These are phyloP conservation scores for Benthosema pterotum DNA, from an alignment of 2,797 vertebrate genomes.

Conservation along the genomic window DNA sequence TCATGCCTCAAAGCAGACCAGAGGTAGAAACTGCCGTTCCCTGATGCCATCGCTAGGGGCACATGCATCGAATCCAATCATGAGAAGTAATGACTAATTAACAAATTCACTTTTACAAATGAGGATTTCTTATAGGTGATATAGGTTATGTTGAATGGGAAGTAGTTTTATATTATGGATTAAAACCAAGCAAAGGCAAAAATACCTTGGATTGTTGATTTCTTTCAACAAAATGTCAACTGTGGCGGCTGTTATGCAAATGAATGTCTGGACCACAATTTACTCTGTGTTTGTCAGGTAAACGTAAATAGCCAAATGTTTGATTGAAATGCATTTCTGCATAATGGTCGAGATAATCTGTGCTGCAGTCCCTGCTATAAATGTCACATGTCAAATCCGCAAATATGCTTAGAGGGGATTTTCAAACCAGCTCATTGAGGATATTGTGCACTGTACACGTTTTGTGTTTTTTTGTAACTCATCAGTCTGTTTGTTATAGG, in stretches of 20 bases:
- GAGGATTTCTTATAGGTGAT: too few species aligned
- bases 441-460: background rate
- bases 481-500: slow-evolving; percentile 69
- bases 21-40: too few species aligned
- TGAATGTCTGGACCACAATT: too few species aligned
- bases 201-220: too few species aligned
- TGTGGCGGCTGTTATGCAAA: too few species aligned
- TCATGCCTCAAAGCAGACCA: too few species aligned
- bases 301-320: background rate
- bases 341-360: background rate
- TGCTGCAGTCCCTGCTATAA: background rate
- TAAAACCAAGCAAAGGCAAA: too few species aligned
- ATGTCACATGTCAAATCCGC: background rate
- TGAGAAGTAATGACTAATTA: too few species aligned
- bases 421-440: background rate
- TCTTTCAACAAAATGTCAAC: too few species aligned
- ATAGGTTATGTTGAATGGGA: background rate
- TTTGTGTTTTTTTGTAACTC: background rate
- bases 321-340: background rate
- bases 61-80: too few species aligned
- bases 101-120: background rate
- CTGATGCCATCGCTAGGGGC: too few species aligned
- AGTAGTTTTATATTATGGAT: background rate
- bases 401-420: background rate
- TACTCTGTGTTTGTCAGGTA: background rate